These are phyloP conservation scores for Ranitomeya imitator DNA, from an alignment of 2,113 vertebrate species.

Conservation along the genomic window DNA sequence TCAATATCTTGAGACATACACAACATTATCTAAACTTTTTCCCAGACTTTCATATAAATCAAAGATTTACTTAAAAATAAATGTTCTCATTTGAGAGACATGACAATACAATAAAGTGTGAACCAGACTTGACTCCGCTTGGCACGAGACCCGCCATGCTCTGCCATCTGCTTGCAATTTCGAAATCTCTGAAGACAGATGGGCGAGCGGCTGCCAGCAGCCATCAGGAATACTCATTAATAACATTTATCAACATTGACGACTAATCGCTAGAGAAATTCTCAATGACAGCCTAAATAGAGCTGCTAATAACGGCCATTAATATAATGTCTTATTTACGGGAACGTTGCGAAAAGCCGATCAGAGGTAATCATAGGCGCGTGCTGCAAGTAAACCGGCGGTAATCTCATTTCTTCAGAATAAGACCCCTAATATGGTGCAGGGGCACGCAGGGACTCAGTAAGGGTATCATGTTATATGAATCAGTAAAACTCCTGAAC, in stretches of 20 bases:
- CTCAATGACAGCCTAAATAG: constrained; percentile 39
- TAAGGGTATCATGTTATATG: background rate
- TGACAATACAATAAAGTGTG: constrained; percentile 24
- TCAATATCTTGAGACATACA: too few species aligned
- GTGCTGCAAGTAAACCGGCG: background rate
- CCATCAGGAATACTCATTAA: constrained; percentile 52
- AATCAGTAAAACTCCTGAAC: background rate
- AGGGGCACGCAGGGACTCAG: background rate
- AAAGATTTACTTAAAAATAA: background rate
- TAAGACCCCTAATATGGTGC: background rate
- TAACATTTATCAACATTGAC: constrained; percentile 57
- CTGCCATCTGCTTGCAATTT: constrained; percentile 34
- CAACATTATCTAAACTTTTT: background rate
- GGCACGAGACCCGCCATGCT: background rate
- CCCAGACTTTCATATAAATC: background rate
- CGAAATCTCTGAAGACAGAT: constrained; percentile 5
- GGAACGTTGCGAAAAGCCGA: background rate
- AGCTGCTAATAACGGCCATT: constrained; percentile 35
- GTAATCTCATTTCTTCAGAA: background rate
- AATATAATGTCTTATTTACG: constrained; percentile 12
- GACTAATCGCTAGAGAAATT: constrained; percentile 36
- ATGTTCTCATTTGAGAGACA: background rate
- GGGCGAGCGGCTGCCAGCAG: background rate
- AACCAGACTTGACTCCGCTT: constrained; percentile 42
- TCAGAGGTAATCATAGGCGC: background rate